Evolutionary conservation across 2,888 invertebrate species (phyloP), one percentile per base, ranked within the genome.

Genomic region (Yponomeuta evonymella): DNA sequence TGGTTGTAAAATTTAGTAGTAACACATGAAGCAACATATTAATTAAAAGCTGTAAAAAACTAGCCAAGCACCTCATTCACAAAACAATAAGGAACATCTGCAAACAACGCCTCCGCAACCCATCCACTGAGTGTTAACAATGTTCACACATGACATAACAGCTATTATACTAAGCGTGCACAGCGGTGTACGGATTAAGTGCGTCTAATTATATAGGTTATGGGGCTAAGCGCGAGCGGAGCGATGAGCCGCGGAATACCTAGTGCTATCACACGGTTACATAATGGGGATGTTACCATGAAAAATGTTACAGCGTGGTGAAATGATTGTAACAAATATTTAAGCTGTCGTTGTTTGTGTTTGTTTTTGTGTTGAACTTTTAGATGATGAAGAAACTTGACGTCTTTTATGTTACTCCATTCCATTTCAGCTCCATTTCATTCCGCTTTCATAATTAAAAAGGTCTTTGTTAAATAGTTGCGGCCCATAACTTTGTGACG

Each of bases 181-280:
- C 15, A 58, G 4, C 15, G 15, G 15, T 58, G 51, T 58, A 58
- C 51, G 15, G 51, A 58, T 58, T 58, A 58, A 15, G 51, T 58
- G 51, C 51, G 1, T 58, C 51, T 58, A 58, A 65, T 65, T 65
- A 65, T 65, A 65, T 65, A 65, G 65, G 65, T 65, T 65, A 65
- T 4, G 65, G 65, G 65, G 65, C 65, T 65, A 65, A 65, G 33
- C 33, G 33, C 65, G 33, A 15, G 33, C 65, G 12, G 30, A 65
- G 12, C 33, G 65, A 65, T 65, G 65, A 65, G 33, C 30, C 65
- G 43, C 33, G 67, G 43, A 4, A 58, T 58, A 51, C 51, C 4
- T 12, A 58, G 51, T 12, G 51, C 51, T 15, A 58, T 58, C 51
- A 15, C 51, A 15, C 15, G 51, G 15, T 58, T 58, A 58, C 15